Conservation (phyloP, 2,797 vertebrate genomes). For the Alectoris magna region DNA sequence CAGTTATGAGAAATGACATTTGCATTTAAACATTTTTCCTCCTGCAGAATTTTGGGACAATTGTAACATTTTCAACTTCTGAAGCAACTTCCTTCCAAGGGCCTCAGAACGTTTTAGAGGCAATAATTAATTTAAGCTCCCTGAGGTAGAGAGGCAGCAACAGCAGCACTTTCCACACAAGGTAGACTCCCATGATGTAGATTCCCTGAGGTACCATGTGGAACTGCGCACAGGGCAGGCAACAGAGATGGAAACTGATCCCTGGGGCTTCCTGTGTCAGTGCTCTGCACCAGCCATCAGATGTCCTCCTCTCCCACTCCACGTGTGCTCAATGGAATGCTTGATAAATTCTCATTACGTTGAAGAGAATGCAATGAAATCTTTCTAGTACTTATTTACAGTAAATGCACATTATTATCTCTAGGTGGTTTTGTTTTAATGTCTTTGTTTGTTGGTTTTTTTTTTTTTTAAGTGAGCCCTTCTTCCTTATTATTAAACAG, state of each 20-base stretch:
- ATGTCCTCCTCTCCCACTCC: not conserved
- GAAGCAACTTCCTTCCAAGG: not conserved
- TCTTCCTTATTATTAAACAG: conserved; percentile 53
- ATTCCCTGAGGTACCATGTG: not conserved
- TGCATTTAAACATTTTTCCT: not conserved
- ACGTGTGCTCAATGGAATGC: not conserved
- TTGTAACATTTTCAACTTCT: not conserved
- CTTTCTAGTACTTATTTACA: not conserved
- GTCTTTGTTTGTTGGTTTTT: no score
- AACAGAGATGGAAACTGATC: not conserved
- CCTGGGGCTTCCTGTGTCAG: not conserved
- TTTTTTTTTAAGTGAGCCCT: not conserved
- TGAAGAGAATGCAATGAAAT: not conserved
- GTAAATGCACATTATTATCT: not conserved
- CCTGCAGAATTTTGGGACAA: not conserved
- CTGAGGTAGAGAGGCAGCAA: not conserved
- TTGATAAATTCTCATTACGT: not conserved
- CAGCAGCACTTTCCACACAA: not conserved
- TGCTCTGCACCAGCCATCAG: not conserved
- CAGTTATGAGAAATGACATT: not conserved
- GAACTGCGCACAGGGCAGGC: not conserved
- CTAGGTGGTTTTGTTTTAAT: not conserved
- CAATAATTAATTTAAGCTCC: not conserved
- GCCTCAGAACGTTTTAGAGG: not conserved
- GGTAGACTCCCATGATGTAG: not conserved